phyloP scores from a whole-genome alignment of 1,140 invertebrate species.

The Babylonia areolata region DNA sequence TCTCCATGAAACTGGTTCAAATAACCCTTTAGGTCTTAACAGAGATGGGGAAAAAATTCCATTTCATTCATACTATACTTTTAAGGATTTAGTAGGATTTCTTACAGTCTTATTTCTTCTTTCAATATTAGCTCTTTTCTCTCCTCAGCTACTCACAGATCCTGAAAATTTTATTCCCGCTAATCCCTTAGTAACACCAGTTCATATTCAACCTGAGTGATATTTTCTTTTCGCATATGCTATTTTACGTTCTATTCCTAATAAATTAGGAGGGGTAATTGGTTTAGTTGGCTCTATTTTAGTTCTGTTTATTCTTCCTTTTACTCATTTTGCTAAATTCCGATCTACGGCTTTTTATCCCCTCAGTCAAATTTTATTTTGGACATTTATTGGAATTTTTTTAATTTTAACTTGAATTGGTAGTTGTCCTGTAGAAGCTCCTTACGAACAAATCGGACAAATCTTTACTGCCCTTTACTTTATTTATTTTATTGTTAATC shows the following conservation, averaged over 20 bases:
- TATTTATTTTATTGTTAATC: not conserved
- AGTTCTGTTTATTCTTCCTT: not conserved
- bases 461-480: not conserved
- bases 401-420: not conserved
- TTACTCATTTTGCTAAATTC: not conserved
- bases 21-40: not conserved
- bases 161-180: conserved; percentile 3
- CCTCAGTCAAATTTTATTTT: not conserved
- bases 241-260: not conserved
- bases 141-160: not conserved
- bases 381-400: not conserved
- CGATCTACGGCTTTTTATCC: not conserved
- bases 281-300: not conserved
- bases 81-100: not conserved
- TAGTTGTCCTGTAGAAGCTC: not conserved
- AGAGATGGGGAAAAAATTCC: not conserved
- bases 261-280: not conserved
- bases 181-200: not conserved
- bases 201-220: not conserved
- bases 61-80: not conserved
- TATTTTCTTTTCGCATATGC: conserved; percentile 11
- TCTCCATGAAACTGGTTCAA: not conserved
- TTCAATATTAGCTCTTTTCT: not conserved
- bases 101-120: not conserved
- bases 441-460: not conserved